Conservation (phyloP, 2,113 vertebrate genomes). For the Puffinus mauretanicus region DNA sequence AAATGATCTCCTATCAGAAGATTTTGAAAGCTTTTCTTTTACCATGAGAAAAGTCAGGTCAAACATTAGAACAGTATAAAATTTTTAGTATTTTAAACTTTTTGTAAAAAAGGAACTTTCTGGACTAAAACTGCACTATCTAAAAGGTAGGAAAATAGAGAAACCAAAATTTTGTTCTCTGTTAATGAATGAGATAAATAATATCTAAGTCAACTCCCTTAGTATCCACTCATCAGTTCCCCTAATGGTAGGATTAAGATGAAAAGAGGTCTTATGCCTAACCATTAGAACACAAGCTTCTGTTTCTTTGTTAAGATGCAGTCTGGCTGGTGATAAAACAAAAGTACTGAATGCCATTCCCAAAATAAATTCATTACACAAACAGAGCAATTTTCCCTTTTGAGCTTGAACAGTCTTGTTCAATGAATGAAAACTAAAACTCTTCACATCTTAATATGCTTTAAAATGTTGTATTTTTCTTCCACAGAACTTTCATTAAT, state of each 20-base stretch:
- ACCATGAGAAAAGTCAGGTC: background rate
- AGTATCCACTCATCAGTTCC: background rate
- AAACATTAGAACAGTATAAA: background rate
- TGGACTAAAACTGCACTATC: background rate
- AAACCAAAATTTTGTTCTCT: background rate
- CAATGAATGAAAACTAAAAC: constrained; percentile 2
- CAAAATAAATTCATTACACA: constrained; percentile 8
- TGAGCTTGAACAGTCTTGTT: background rate
- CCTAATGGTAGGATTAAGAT: background rate
- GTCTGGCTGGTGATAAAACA: background rate
- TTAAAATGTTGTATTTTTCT: background rate
- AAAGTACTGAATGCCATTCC: background rate
- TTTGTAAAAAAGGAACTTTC: background rate
- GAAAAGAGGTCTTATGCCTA: background rate
- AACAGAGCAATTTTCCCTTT: background rate
- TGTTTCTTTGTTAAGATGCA: background rate
- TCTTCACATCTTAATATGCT: background rate
- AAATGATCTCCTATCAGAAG: background rate
- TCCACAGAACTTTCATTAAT: background rate
- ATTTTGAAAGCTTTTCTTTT: background rate
- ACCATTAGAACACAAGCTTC: background rate
- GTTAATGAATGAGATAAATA: background rate
- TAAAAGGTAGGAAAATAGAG: background rate
- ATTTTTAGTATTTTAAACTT: background rate
- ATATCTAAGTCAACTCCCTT: background rate